These are phyloP conservation scores for Chironomus striatipennis DNA, from an alignment of 1,140 invertebrate genomes.

Conservation along the genomic window DNA sequence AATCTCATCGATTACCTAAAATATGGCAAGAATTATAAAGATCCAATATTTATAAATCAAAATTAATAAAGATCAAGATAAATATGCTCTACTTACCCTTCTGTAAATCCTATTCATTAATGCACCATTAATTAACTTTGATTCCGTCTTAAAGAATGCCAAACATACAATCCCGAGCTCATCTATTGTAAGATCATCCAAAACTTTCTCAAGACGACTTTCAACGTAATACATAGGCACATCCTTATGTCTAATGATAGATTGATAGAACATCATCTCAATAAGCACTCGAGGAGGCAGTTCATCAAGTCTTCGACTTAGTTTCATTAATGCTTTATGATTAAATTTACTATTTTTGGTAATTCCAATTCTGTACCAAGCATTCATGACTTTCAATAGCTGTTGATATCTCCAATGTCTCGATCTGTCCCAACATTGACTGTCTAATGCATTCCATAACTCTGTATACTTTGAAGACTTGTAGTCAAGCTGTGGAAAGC, in stretches of 20 bases:
- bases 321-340: conserved; percentile 40
- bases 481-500: conserved; percentile 36
- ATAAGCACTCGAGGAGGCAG: conserved; percentile 45
- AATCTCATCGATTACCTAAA: conserved; percentile 33
- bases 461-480: conserved; percentile 42
- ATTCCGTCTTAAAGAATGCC: conserved; percentile 53
- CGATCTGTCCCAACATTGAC: conserved; percentile 42
- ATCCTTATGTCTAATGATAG: conserved; percentile 38
- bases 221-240: conserved; percentile 49
- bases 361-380: conserved; percentile 42
- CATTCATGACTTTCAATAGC: conserved; percentile 43
- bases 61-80: background rate
- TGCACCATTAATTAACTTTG: conserved; percentile 40
- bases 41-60: background rate
- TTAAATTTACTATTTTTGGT: conserved; percentile 39
- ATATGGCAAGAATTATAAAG: background rate
- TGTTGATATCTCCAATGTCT: conserved; percentile 37
- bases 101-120: conserved; percentile 41
- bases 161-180: conserved; percentile 50
- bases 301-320: conserved; percentile 39
- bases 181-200: conserved; percentile 42
- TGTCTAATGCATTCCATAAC: conserved; percentile 47
- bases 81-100: background rate
- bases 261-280: conserved; percentile 46
- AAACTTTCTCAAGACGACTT: conserved; percentile 37